A percentile compares a stretch with the other conserved stretches of the same genome.
phyloP scores from a whole-genome alignment of 2,888 invertebrate genomes.

The Drosophila colorata region DNA sequence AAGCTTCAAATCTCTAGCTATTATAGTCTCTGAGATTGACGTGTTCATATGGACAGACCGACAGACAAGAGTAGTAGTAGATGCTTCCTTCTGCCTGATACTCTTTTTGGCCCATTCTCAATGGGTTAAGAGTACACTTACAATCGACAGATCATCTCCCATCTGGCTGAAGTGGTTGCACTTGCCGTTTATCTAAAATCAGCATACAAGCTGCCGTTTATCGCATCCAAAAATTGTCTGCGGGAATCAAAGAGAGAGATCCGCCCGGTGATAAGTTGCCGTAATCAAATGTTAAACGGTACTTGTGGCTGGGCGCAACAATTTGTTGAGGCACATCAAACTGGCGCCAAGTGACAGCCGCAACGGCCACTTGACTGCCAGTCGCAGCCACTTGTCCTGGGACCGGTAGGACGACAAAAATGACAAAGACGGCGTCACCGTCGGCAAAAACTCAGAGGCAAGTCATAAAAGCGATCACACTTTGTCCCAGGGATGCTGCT shows the following conservation, averaged over 20 bases:
- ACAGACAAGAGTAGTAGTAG: too few species aligned
- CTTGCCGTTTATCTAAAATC: constrained; percentile 37
- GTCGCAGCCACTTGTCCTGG: constrained; percentile 56
- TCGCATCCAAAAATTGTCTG: constrained; percentile 7
- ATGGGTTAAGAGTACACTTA: background rate
- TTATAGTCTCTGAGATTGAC: too few species aligned
- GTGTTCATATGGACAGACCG: too few species aligned
- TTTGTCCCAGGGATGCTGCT: constrained; percentile 63
- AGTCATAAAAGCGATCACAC: constrained; percentile 80
- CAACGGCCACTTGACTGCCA: constrained; percentile 63
- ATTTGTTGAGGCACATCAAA: constrained; percentile 56
- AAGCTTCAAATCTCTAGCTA: too few species aligned
- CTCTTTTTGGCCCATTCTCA: too few species aligned
- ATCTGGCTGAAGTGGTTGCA: constrained; percentile 36
- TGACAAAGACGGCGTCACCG: constrained; percentile 61
- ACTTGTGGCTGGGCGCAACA: constrained; percentile 57
- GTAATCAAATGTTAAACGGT: constrained; percentile 74
- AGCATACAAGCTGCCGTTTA: constrained; percentile 15
- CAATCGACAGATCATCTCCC: constrained; percentile 29
- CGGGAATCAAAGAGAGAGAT: constrained; percentile 49
- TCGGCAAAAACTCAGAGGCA: constrained; percentile 73
- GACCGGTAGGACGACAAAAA: constrained; percentile 47
- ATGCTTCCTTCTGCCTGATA: too few species aligned
- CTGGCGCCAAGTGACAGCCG: constrained; percentile 74
- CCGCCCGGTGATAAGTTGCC: constrained; percentile 62